Conservation (phyloP, 2,888 invertebrate genomes). For the Macrosiphum euphorbiae region DNA sequence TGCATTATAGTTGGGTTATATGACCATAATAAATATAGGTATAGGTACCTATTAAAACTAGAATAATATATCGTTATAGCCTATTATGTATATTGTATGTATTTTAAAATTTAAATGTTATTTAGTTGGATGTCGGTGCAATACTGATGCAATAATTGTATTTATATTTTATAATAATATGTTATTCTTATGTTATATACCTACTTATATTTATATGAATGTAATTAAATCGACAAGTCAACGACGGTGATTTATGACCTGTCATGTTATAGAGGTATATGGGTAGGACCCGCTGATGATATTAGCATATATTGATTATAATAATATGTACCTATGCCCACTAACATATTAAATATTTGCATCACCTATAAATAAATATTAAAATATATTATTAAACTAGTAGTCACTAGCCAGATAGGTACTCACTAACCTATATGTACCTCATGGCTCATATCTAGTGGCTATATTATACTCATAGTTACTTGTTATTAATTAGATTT, state of each 20-base stretch:
- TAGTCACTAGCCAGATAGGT: neutral
- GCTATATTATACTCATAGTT: neutral
- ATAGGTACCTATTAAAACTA: neutral
- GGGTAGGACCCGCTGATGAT: neutral
- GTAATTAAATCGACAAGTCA: conserved; percentile 3
- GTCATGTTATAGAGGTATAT: neutral
- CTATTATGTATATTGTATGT: neutral
- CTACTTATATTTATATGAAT: neutral
- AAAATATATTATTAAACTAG: neutral
- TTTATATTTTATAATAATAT: neutral
- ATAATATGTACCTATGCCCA: neutral
- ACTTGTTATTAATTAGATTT: neutral
- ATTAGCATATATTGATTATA: conserved; percentile 10
- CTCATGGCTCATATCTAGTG: neutral
- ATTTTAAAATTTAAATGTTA: neutral
- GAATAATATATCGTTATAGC: conserved; percentile 3
- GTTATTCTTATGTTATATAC: neutral
- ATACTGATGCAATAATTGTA: neutral
- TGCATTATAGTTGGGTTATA: neutral
- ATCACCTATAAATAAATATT: neutral
- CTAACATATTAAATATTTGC: neutral
- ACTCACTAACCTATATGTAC: neutral
- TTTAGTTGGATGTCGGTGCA: neutral
- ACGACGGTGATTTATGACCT: neutral
- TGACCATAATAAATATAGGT: neutral